These are phyloP conservation scores for Aspiorhynchus laticeps DNA, from an alignment of 2,113 vertebrate species.

Conservation along the genomic window DNA sequence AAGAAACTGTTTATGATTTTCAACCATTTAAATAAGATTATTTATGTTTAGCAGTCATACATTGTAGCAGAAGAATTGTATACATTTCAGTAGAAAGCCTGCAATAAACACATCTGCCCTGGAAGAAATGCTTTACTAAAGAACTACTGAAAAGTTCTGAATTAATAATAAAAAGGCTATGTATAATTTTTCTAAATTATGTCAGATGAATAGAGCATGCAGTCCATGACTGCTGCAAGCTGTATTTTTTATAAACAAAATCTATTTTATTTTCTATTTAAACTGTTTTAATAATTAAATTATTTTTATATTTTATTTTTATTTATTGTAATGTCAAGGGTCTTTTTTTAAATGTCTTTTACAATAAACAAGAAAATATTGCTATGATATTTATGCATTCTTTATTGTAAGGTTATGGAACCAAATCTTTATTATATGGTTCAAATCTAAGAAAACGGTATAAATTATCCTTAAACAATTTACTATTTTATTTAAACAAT, in stretches of 20 bases:
- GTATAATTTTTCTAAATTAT: background rate
- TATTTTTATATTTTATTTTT: no score
- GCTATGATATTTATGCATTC: background rate
- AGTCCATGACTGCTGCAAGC: no score
- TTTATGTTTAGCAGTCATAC: background rate
- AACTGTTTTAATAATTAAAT: no score
- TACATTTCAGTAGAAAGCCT: background rate
- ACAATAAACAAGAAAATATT: no score
- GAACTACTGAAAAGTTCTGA: background rate
- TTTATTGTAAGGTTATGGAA: background rate
- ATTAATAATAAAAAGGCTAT: background rate
- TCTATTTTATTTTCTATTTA: no score
- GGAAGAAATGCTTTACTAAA: background rate
- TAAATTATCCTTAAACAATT: background rate
- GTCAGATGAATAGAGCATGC: background rate
- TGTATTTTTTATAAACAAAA: no score
- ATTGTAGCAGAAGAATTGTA: background rate
- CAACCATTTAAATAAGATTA: background rate
- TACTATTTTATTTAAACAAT: no score
- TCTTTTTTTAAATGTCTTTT: no score
- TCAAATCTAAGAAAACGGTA: background rate
- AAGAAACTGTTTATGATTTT: background rate
- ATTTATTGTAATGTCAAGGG: no score
- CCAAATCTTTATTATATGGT: background rate
- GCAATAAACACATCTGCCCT: background rate